Percentiles rank a stretch among this genome's conserved stretches.
These are phyloP conservation scores for Lepidotrigona ventralis DNA, from an alignment of 1,140 invertebrate species.

Conservation along the genomic window DNA sequence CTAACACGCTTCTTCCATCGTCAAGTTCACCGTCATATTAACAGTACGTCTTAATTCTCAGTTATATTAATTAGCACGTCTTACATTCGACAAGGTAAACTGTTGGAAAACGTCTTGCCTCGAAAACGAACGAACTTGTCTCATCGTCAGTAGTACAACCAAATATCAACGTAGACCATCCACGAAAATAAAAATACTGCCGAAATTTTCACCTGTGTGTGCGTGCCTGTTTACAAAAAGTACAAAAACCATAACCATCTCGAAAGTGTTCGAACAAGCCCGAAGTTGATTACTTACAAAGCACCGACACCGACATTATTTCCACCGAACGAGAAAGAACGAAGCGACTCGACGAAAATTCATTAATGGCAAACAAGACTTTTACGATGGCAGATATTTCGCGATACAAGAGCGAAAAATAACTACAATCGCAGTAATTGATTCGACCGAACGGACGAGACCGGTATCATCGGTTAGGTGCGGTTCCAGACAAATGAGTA, in stretches of 20 bases:
- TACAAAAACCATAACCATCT: background rate
- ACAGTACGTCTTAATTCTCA: background rate
- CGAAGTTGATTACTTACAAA: background rate
- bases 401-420: background rate
- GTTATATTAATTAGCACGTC: background rate
- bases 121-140: background rate
- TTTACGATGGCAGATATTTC: conserved; percentile 12
- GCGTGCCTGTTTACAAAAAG: background rate
- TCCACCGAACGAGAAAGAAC: background rate
- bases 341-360: background rate
- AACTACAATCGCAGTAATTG: conserved; percentile 1
- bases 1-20: background rate
- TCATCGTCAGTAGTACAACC: conserved; percentile 4
- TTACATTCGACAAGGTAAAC: background rate
- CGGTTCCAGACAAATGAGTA: background rate
- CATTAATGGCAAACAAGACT: background rate
- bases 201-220: background rate
- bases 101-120: background rate
- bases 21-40: too few relatives aligned
- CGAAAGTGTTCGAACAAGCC: too few relatives aligned
- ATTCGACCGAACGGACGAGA: background rate
- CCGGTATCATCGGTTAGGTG: conserved; percentile 1
- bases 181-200: background rate
- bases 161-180: conserved; percentile 14
- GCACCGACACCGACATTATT: background rate